phyloP scores from a whole-genome alignment of 2,797 vertebrate genomes.

The Melopsittacus undulatus region DNA sequence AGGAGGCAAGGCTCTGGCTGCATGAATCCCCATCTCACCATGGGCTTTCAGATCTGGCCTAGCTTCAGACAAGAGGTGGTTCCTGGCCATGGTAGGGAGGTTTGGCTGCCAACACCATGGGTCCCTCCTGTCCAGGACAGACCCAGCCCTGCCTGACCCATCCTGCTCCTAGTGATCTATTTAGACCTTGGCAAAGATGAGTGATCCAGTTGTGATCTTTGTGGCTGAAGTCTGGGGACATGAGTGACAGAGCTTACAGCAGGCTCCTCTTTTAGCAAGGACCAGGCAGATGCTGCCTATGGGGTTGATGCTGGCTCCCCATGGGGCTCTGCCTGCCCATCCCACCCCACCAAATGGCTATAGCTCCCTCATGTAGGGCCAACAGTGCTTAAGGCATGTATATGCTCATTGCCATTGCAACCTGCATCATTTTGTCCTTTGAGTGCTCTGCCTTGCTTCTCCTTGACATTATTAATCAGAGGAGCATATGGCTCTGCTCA shows the following conservation, averaged over 20 bases:
- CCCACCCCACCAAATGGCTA: accelerated
- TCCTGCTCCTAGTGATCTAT: background rate
- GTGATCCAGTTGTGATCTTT: background rate
- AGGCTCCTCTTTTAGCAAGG: background rate
- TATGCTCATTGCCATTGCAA: background rate
- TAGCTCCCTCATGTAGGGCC: background rate
- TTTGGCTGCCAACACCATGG: background rate
- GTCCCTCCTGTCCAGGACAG: background rate
- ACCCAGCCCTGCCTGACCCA: background rate
- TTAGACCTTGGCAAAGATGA: background rate
- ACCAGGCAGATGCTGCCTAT: background rate
- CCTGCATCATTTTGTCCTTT: background rate
- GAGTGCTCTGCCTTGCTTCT: background rate
- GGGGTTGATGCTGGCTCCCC: background rate
- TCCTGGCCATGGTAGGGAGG: background rate
- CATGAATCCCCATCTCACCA: accelerated
- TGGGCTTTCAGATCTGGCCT: background rate
- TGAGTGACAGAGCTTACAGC: background rate
- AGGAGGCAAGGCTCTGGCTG: background rate
- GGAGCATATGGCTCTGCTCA: background rate
- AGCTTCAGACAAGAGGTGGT: background rate
- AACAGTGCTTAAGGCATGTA: accelerated
- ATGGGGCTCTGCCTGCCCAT: background rate
- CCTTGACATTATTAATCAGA: background rate
- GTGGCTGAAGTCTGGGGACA: accelerated